Evolutionary conservation across 2,888 invertebrate genomes (phyloP).

Genomic region (Leptogaster cylindrica): DNA sequence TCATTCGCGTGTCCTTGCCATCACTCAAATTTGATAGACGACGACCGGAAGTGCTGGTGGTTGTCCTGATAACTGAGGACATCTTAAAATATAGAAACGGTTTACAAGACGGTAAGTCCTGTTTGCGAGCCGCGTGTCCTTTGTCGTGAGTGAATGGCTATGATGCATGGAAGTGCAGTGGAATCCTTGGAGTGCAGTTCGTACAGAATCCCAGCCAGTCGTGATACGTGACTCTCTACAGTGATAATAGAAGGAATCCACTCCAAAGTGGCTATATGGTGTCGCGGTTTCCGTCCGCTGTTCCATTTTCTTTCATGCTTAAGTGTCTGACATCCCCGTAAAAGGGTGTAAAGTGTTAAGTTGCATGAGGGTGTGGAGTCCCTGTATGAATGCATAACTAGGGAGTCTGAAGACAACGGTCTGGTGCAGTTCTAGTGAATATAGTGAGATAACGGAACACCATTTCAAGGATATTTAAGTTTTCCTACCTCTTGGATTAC

Average conservation of each 20-base stretch:
- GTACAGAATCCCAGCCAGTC: not conserved
- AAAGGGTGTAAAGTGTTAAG: conserved; percentile 28
- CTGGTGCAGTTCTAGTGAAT: conserved; percentile 2
- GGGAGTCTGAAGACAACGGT: conserved; percentile 2
- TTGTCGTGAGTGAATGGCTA: conserved; percentile 8
- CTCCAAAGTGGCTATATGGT: conserved; percentile 27
- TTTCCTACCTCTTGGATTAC: conserved; percentile 17
- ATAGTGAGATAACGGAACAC: conserved; percentile 16
- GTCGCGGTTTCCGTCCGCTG: conserved; percentile 26
- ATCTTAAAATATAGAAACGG: too few relatives aligned
- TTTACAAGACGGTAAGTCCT: too few relatives aligned
- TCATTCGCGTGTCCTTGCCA: not conserved
- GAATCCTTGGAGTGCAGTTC: not conserved
- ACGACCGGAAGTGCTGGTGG: not conserved
- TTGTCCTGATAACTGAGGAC: not conserved
- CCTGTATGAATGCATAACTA: not conserved
- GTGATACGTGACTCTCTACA: conserved; percentile 22
- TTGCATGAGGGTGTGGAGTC: conserved; percentile 17
- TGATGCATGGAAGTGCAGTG: not conserved
- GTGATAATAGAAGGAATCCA: conserved; percentile 18
- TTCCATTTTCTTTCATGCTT: conserved; percentile 15
- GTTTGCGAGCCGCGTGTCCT: conserved; percentile 1
- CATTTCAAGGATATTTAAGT: conserved; percentile 32
- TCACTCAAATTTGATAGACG: not conserved
- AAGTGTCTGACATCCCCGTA: conserved; percentile 31